Evolutionary conservation across 37 sponge, comb jelly and placozoan genomes (phyloP).

Genomic region (Ephydatia muelleri): DNA sequence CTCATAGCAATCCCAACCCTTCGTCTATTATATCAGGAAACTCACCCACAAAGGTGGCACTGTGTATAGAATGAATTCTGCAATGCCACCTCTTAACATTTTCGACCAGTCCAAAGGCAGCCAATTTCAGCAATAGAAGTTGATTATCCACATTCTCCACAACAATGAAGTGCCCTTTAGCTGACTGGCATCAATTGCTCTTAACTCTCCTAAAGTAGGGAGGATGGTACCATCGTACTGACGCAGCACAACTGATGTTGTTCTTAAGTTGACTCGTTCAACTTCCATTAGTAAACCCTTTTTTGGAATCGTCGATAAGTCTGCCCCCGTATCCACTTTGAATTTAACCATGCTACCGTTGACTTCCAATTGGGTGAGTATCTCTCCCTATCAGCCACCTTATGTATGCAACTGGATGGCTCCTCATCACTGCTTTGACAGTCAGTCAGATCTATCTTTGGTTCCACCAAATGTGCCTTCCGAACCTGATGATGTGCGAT

Average conservation of each 20-base stretch:
- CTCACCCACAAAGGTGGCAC: not conserved
- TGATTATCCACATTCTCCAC: conserved; percentile 4
- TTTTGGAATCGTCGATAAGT: conserved; percentile 1
- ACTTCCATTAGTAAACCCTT: no score
- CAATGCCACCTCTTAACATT: no score
- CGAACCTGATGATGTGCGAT: no score
- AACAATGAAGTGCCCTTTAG: not conserved
- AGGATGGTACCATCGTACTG: conserved; percentile 15
- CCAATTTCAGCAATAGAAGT: not conserved
- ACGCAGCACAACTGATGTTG: not conserved
- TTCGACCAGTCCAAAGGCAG: no score
- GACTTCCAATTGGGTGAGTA: not conserved
- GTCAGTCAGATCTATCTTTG: not conserved
- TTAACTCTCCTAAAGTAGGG: conserved; percentile 5
- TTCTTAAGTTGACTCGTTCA: no score
- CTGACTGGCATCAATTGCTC: not conserved
- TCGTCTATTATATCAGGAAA: conserved; percentile 1
- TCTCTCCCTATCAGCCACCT: not conserved
- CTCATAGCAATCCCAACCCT: not conserved
- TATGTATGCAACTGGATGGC: not conserved
- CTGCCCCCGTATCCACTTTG: conserved; percentile 17
- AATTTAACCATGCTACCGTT: not conserved
- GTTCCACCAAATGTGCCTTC: not conserved
- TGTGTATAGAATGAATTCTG: not conserved
- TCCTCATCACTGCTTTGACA: not conserved